Conservation (phyloP, 2,888 invertebrate genomes). For the Phalera bucephala region DNA sequence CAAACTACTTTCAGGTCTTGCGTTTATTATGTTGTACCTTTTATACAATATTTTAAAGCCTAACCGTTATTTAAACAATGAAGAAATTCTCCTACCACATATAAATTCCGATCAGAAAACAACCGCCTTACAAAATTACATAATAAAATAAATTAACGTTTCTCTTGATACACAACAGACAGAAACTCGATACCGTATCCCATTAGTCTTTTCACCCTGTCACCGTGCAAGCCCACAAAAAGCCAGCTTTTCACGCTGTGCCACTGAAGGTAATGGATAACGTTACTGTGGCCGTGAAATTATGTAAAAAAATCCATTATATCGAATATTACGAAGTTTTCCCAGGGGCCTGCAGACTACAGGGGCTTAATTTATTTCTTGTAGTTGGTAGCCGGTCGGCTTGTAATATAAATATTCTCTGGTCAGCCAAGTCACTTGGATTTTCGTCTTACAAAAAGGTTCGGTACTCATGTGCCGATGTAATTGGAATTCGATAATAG, state of each 20-base stretch:
- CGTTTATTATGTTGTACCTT: too few species aligned
- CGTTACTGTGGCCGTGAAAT: constrained; percentile 30
- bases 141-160: constrained; percentile 2
- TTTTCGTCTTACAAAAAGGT: not conserved
- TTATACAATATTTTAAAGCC: too few species aligned
- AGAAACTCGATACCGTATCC: constrained; percentile 31
- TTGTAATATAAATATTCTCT: not conserved
- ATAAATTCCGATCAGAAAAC: not conserved
- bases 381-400: not conserved
- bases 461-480: not conserved
- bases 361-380: not conserved
- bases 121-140: not conserved
- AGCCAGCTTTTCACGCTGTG: constrained; percentile 33
- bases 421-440: not conserved
- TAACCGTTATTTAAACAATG: too few species aligned
- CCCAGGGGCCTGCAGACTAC: not conserved
- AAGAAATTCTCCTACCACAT: too few species aligned
- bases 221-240: constrained; percentile 28
- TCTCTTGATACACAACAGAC: constrained; percentile 28
- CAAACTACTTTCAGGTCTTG: too few species aligned
- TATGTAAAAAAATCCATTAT: constrained; percentile 19
- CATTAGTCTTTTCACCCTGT: constrained; percentile 42
- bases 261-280: constrained; percentile 37
- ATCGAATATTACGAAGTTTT: not conserved
- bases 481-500: not conserved